Conservation (phyloP, 1,140 invertebrate genomes). For the Drosophila sproati region DNA sequence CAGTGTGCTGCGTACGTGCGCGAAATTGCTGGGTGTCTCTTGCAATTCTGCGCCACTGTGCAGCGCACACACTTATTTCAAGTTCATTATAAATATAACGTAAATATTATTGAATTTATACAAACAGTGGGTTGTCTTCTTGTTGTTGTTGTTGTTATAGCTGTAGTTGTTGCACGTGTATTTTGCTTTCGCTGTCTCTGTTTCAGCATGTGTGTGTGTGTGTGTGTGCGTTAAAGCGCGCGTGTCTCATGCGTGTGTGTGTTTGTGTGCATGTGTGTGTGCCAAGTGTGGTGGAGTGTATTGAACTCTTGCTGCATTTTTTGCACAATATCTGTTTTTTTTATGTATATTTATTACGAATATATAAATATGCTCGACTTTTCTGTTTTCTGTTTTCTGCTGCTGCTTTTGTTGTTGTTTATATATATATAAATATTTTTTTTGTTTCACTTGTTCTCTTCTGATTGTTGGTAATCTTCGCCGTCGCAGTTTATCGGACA, state of each 20-base stretch:
- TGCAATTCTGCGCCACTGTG: slow-evolving; percentile 46
- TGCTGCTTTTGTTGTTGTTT: slow-evolving; percentile 58
- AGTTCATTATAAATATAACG: slow-evolving; percentile 81
- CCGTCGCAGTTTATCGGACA: slow-evolving; percentile 37
- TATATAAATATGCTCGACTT: slow-evolving; percentile 42
- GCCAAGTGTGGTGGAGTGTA: slow-evolving; percentile 51
- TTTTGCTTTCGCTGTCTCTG: slow-evolving; percentile 12
- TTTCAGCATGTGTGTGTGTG: slow-evolving; percentile 12
- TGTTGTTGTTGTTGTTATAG: slow-evolving; percentile 15
- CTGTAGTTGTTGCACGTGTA: slow-evolving; percentile 23
- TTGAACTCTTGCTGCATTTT: slow-evolving; percentile 80
- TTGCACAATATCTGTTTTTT: slow-evolving; percentile 64
- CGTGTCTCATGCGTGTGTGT: slow-evolving; percentile 46
- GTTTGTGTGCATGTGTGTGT: slow-evolving; percentile 34
- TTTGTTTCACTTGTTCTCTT: slow-evolving; percentile 6
- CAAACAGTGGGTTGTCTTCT: slow-evolving; percentile 43
- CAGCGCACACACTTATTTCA: slow-evolving; percentile 58
- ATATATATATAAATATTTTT: slow-evolving; percentile 33
- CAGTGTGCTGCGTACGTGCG: slow-evolving; percentile 26
- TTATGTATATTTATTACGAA: slow-evolving; percentile 29
- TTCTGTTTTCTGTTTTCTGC: slow-evolving; percentile 28
- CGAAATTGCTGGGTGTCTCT: slow-evolving; percentile 1
- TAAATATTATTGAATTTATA: slow-evolving; percentile 81
- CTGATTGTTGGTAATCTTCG: slow-evolving; percentile 23
- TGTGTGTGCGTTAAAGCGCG: slow-evolving; percentile 21